phyloP scores from a whole-genome alignment of 2,888 invertebrate species.

The Caenorhabditis virilis region DNA sequence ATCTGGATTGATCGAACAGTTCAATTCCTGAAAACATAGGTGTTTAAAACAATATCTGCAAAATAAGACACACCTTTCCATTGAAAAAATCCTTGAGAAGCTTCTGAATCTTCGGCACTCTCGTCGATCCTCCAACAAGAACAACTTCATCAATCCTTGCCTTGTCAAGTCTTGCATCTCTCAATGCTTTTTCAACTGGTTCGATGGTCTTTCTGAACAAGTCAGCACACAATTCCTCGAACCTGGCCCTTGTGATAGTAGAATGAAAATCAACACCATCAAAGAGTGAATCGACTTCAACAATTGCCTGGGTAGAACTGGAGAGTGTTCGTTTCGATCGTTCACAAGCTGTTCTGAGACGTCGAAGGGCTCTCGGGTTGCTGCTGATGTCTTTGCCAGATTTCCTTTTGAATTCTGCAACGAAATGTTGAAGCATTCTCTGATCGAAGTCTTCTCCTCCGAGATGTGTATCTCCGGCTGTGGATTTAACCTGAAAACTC shows the following conservation, averaged over 20 bases:
- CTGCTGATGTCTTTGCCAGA: constrained; percentile 80
- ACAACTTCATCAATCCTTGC: constrained; percentile 73
- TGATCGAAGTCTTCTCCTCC: constrained; percentile 55
- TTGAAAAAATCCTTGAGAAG: constrained; percentile 84
- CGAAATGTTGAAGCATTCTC: constrained; percentile 69
- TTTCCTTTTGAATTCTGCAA: constrained; percentile 71
- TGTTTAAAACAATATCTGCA: not conserved
- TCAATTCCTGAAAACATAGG: constrained; percentile 75
- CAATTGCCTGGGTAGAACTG: constrained; percentile 71
- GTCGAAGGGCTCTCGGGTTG: constrained; percentile 86
- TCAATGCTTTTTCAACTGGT: constrained; percentile 91
- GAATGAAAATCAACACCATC: constrained; percentile 96
- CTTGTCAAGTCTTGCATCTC: constrained; percentile 95
- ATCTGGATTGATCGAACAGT: constrained; percentile 91
- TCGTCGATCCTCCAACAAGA: constrained; percentile 85
- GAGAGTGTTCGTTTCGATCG: constrained; percentile 76
- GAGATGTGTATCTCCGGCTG: constrained; percentile 79
- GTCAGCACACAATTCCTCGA: constrained; percentile 94
- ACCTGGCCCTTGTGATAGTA: constrained; percentile 91
- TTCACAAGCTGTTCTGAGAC: constrained; percentile 86
- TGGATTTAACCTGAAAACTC: no score
- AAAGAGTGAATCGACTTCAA: constrained; percentile 91
- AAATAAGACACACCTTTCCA: constrained; percentile 74
- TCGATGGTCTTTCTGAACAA: constrained; percentile 93
- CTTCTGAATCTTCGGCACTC: constrained; percentile 96